phyloP scores from a whole-genome alignment of 2,113 vertebrate species.

The Clupea harengus region DNA sequence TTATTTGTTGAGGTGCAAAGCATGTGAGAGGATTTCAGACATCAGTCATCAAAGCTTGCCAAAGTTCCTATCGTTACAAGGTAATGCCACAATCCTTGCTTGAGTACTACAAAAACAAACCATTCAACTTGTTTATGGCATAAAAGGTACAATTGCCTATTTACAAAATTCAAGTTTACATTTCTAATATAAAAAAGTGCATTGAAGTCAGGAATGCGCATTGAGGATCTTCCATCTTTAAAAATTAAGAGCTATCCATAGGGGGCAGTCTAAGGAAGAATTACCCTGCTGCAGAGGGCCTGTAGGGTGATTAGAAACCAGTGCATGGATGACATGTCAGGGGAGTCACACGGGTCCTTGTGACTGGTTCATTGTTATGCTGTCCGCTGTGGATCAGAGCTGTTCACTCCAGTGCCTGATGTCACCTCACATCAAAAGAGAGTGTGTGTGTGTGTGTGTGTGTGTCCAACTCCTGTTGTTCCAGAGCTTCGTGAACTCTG shows the following conservation, averaged over 20 bases:
- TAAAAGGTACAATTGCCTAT: conserved; percentile 64
- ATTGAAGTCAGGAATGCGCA: conserved; percentile 57
- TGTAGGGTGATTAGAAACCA: neutral
- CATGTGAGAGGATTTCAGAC: conserved; percentile 49
- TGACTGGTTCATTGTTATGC: neutral
- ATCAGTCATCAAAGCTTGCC: conserved; percentile 34
- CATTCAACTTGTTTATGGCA: conserved; percentile 36
- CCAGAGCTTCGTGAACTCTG: neutral
- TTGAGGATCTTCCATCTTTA: conserved; percentile 43
- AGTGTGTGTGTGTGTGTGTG: conserved; percentile 48
- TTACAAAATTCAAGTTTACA: conserved; percentile 77
- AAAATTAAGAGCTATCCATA: conserved; percentile 37
- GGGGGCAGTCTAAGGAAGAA: conserved; percentile 11
- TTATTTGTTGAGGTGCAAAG: conserved; percentile 64
- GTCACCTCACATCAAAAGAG: conserved; percentile 41
- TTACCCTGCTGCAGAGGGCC: neutral
- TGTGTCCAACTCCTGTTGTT: neutral
- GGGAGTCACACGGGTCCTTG: neutral
- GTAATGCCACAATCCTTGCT: conserved; percentile 53
- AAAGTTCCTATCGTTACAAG: conserved; percentile 45
- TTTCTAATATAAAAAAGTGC: conserved; percentile 73
- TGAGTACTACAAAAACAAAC: conserved; percentile 43
- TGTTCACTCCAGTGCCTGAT: conserved; percentile 49
- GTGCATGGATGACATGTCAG: neutral
- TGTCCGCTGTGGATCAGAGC: conserved; percentile 20